Evolutionary conservation across 2,113 vertebrate species (phyloP).

Genomic region (human): DNA sequence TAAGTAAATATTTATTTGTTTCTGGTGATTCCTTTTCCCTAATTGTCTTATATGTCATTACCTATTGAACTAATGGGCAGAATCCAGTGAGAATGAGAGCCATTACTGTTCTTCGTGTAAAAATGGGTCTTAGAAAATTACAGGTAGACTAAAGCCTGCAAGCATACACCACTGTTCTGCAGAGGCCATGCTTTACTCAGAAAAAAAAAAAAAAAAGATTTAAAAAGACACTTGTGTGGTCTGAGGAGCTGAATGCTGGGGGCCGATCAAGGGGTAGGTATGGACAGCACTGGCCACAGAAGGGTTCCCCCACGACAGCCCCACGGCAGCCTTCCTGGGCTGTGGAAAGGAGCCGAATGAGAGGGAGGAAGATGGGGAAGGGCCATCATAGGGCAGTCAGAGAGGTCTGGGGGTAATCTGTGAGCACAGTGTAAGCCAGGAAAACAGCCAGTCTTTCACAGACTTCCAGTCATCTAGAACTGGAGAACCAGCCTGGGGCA

Average conservation of each 20-base stretch:
- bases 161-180: background rate
- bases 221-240: background rate
- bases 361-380: background rate
- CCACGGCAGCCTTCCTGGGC: background rate
- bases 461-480: background rate
- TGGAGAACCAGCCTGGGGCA: too few relatives aligned
- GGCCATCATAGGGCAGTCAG: background rate
- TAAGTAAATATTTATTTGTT: slow-evolving; percentile 13
- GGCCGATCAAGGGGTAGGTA: background rate
- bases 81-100: background rate
- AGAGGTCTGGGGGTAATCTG: too few relatives aligned
- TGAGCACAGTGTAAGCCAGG: background rate
- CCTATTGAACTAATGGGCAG: background rate
- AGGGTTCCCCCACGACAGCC: background rate
- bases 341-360: background rate
- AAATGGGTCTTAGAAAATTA: background rate
- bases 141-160: background rate
- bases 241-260: background rate
- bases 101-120: background rate
- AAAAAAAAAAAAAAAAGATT: background rate
- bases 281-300: too few relatives aligned
- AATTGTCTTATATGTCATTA: background rate
- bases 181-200: background rate
- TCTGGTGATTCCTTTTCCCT: background rate
- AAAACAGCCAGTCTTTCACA: background rate